Conservation (phyloP, 1,140 invertebrate species). For the Scaptodrosophila lebanonensis region DNA sequence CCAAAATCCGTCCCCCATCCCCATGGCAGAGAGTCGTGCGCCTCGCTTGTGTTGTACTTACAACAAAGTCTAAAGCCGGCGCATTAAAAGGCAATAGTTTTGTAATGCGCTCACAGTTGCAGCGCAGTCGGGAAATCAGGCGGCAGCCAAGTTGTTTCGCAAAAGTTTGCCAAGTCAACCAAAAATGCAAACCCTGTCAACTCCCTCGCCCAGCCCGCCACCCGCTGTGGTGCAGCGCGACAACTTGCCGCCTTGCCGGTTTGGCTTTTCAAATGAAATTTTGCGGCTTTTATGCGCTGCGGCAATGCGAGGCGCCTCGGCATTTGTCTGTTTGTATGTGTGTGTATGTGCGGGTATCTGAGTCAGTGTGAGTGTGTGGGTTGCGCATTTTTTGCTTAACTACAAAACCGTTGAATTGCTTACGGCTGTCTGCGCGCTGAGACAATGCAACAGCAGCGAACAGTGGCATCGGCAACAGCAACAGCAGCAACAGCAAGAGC, state of each 20-base stretch:
- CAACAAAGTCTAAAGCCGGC: too few species aligned
- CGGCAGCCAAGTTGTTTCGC: slow-evolving; percentile 9
- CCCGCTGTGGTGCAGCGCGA: not conserved
- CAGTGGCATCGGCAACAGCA: slow-evolving; percentile 5
- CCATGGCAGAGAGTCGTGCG: too few species aligned
- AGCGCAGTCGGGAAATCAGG: too few species aligned
- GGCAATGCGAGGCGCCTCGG: not conserved
- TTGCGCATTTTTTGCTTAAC: slow-evolving; percentile 24
- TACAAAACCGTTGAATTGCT: slow-evolving; percentile 20
- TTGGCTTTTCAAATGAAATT: slow-evolving; percentile 44
- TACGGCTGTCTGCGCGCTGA: too few species aligned
- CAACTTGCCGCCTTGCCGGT: slow-evolving; percentile 36
- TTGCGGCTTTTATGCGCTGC: slow-evolving; percentile 31
- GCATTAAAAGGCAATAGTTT: too few species aligned
- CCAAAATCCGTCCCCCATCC: too few species aligned
- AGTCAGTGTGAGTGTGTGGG: slow-evolving; percentile 20
- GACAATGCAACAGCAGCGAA: not conserved
- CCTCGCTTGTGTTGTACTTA: too few species aligned
- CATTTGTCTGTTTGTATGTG: slow-evolving; percentile 11
- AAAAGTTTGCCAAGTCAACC: slow-evolving; percentile 13
- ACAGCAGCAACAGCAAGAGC: not conserved
- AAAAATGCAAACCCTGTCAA: slow-evolving; percentile 1
- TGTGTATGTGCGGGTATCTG: slow-evolving; percentile 22
- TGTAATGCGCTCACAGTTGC: too few species aligned
- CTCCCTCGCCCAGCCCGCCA: not conserved